These are phyloP conservation scores for Melospiza georgiana DNA, from an alignment of 2,113 vertebrate genomes.

Conservation along the genomic window DNA sequence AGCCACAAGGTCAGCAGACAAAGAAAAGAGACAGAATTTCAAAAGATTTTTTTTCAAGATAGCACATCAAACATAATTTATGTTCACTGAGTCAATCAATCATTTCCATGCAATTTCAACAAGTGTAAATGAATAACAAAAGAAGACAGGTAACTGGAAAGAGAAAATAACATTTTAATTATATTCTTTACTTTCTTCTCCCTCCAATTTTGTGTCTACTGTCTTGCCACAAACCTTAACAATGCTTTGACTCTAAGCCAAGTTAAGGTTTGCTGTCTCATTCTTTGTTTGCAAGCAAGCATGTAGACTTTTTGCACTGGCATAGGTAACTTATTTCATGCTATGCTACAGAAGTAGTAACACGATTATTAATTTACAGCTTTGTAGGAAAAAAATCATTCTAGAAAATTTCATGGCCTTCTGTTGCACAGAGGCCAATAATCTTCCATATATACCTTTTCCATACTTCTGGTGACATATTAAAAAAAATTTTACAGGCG, in stretches of 20 bases:
- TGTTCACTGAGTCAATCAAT: slow-evolving; percentile 64
- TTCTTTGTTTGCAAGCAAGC: not conserved
- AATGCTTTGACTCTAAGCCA: slow-evolving; percentile 12
- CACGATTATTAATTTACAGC: not conserved
- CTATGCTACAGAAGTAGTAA: not conserved
- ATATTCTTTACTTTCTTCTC: slow-evolving; percentile 35
- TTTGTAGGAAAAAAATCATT: not conserved
- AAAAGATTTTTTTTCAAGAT: slow-evolving; percentile 58
- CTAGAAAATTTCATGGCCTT: not conserved
- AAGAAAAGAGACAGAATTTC: slow-evolving; percentile 69
- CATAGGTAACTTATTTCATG: not conserved
- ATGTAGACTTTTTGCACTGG: not conserved
- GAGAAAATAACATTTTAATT: slow-evolving; percentile 43
- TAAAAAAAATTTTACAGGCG: not conserved
- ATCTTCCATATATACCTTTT: not conserved
- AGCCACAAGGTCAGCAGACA: slow-evolving; percentile 69
- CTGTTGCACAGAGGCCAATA: not conserved
- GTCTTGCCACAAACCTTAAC: not conserved
- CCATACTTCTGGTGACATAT: not conserved
- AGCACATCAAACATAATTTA: slow-evolving; percentile 69
- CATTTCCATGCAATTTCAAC: slow-evolving; percentile 37
- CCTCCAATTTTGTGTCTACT: not conserved
- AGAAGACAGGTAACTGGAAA: slow-evolving; percentile 56
- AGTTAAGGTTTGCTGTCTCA: not conserved
- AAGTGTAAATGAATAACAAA: slow-evolving; percentile 33